phyloP scores from a whole-genome alignment of 2,888 invertebrate species.

The Dynastes maya region DNA sequence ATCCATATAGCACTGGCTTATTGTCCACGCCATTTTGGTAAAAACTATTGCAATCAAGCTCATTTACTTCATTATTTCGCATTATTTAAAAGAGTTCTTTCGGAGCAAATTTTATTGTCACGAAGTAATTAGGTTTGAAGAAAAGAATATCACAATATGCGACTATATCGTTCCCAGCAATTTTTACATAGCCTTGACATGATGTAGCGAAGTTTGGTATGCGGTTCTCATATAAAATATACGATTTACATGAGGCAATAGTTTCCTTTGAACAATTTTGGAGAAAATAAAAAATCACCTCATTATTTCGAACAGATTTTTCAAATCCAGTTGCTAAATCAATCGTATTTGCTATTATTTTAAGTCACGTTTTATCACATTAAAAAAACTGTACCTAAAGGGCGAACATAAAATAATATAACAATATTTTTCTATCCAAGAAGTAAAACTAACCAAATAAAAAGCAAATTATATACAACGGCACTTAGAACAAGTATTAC shows the following conservation, averaged over 20 bases:
- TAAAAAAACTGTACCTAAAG: too few species aligned
- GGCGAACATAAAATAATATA: too few species aligned
- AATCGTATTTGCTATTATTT: neutral
- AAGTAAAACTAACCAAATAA: neutral
- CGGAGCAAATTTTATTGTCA: slow-evolving; percentile 3
- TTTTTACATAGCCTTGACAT: slow-evolving; percentile 12
- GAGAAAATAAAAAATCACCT: too few species aligned
- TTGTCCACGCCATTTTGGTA: too few species aligned
- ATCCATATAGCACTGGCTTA: too few species aligned
- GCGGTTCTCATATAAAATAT: neutral
- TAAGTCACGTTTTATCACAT: too few species aligned
- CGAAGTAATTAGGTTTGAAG: neutral
- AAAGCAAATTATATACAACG: neutral
- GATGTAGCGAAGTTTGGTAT: neutral
- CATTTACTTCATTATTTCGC: too few species aligned
- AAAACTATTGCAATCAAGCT: too few species aligned
- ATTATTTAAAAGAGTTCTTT: too few species aligned
- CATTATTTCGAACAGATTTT: neutral
- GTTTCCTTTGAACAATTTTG: neutral
- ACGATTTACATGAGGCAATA: neutral
- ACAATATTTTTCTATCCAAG: too few species aligned
- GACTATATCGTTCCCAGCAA: neutral
- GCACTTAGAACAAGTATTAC: too few species aligned
- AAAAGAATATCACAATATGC: neutral
- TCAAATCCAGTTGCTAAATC: neutral